phyloP scores from a whole-genome alignment of 2,888 invertebrate species.

The Pteria penguin region DNA sequence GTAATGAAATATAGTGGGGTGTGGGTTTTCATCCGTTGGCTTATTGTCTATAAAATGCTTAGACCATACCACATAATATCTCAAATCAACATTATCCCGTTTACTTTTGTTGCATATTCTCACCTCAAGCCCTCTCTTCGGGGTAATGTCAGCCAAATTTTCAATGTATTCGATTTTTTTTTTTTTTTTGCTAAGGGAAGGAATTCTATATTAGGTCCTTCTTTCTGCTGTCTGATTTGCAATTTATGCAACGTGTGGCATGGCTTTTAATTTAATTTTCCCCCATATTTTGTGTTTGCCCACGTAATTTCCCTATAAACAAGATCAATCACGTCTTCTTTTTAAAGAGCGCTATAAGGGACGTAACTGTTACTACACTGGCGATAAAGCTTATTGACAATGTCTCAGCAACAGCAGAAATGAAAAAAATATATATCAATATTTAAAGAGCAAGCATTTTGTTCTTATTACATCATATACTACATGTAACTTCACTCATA shows the following conservation, averaged over 20 bases:
- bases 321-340: neutral
- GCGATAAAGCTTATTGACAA: neutral
- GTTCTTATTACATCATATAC: too few relatives aligned
- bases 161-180: neutral
- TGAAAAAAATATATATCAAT: too few relatives aligned
- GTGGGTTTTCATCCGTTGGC: constrained; percentile 1
- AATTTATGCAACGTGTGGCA: neutral
- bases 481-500: too few relatives aligned
- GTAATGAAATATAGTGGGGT: neutral
- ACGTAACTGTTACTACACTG: neutral
- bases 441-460: too few relatives aligned
- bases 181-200: neutral
- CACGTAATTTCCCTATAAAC: neutral
- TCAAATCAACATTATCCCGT: neutral
- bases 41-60: constrained; percentile 9
- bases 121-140: neutral
- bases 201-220: neutral
- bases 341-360: neutral
- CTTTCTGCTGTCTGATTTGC: neutral
- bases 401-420: too few relatives aligned
- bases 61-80: constrained; percentile 10
- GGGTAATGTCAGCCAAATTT: neutral
- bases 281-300: neutral
- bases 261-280: neutral
- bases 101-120: neutral